Conservation (phyloP, 2,888 invertebrate genomes). For the Agrochola macilenta region DNA sequence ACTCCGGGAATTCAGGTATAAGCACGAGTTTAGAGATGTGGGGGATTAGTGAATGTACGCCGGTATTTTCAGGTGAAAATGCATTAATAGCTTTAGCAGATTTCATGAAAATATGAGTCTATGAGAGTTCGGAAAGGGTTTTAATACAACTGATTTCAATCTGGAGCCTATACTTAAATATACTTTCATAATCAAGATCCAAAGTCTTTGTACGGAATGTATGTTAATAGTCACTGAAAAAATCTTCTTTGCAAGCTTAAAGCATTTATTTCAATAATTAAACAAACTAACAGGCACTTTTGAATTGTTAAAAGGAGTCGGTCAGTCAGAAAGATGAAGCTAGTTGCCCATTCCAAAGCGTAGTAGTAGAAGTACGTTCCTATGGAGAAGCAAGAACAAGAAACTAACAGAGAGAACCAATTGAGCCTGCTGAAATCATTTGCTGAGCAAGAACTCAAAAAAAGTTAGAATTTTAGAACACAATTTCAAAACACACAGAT, state of each 20-base stretch:
- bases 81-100: slow-evolving; percentile 23
- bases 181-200: not conserved
- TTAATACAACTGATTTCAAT: not conserved
- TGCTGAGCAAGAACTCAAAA: not conserved
- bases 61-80: slow-evolving; percentile 28
- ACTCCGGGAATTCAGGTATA: slow-evolving; percentile 66
- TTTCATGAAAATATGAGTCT: not conserved
- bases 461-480: not conserved
- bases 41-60: slow-evolving; percentile 32
- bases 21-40: slow-evolving; percentile 46
- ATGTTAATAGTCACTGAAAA: not conserved
- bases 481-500: not conserved
- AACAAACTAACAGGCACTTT: not conserved
- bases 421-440: not conserved
- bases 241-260: not conserved
- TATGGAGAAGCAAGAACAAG: not conserved
- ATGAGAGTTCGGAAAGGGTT: not conserved
- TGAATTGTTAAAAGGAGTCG: not conserved
- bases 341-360: too few relatives aligned
- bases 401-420: not conserved
- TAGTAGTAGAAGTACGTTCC: not conserved
- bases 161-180: not conserved
- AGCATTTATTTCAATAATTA: not conserved
- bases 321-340: not conserved
- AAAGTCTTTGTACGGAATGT: not conserved